These are phyloP conservation scores for Hephaestus fuliginosus DNA, from an alignment of 2,797 vertebrate genomes.

Conservation along the genomic window DNA sequence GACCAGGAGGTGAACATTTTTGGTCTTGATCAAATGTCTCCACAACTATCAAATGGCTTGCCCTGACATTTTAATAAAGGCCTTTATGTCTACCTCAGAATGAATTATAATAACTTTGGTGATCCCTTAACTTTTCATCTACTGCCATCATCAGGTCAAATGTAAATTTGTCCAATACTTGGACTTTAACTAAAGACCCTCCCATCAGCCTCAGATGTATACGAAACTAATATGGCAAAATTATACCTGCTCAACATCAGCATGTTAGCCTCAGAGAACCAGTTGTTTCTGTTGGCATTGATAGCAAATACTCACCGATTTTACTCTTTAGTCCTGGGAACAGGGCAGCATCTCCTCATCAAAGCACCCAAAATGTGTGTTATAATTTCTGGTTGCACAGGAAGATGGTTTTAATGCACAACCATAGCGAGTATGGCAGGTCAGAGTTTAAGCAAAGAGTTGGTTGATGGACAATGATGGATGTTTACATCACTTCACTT, in stretches of 20 bases:
- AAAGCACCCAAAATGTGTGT: no score
- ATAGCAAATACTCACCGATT: background rate
- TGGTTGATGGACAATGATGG: background rate
- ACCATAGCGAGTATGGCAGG: background rate
- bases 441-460: background rate
- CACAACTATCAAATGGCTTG: background rate
- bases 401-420: background rate
- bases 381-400: background rate
- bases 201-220: background rate
- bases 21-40: constrained; percentile 2
- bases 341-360: no score
- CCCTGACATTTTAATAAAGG: background rate
- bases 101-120: background rate
- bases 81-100: background rate
- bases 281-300: background rate
- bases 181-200: no score
- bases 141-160: background rate
- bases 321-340: background rate
- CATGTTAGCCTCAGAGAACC: no score
- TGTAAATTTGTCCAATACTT: background rate
- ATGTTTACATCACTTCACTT: background rate
- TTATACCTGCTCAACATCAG: no score
- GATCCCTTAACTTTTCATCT: background rate
- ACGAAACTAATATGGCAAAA: no score
- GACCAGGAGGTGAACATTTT: background rate